phyloP scores from a whole-genome alignment of 2,797 vertebrate species.

The Smutsia gigantea region DNA sequence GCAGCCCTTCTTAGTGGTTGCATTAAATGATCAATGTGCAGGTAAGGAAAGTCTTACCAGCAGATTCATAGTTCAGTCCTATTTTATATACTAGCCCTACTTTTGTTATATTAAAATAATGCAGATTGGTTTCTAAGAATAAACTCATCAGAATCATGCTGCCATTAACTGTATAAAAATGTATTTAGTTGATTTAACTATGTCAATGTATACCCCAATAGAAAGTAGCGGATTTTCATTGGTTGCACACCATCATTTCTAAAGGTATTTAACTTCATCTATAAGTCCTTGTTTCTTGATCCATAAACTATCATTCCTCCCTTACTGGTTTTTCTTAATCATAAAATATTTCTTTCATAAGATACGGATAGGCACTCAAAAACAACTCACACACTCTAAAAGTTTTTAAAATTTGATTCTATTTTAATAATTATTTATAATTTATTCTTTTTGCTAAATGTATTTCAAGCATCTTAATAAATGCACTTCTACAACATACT shows the following conservation, averaged over 20 bases:
- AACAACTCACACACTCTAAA: background rate
- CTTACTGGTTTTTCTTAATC: constrained; percentile 8
- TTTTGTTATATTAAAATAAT: constrained; percentile 13
- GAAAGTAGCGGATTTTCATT: constrained; percentile 6
- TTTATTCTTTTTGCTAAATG: background rate
- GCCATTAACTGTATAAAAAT: background rate
- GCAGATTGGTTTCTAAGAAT: background rate
- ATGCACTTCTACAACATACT: background rate
- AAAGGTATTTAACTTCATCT: constrained; percentile 1
- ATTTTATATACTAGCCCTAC: background rate
- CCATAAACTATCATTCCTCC: background rate
- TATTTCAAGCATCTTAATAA: constrained; percentile 44
- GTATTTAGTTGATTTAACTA: background rate
- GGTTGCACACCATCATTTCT: background rate
- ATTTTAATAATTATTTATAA: background rate
- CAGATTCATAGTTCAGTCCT: background rate
- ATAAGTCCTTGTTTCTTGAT: background rate
- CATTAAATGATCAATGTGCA: background rate
- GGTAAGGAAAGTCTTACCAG: background rate
- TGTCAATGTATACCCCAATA: background rate
- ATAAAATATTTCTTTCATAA: background rate
- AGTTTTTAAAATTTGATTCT: background rate
- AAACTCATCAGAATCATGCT: constrained; percentile 4
- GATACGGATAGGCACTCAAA: background rate
- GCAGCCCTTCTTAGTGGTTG: background rate